Evolutionary conservation across 2,797 vertebrate genomes (phyloP), one percentile per base, ranked within the genome.

Genomic region (Liparis tanakae): DNA sequence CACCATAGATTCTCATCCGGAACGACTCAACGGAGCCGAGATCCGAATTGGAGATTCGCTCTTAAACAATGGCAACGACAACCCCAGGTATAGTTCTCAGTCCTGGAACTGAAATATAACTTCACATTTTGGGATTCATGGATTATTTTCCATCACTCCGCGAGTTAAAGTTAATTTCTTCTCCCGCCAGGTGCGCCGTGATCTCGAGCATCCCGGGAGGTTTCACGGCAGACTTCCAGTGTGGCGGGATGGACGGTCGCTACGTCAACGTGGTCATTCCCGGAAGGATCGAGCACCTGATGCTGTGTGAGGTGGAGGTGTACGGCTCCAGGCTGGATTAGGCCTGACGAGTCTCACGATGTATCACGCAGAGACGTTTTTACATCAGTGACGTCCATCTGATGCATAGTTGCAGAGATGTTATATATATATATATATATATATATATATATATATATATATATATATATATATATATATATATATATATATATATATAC

Each of bases 261-360:
- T 93, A 86, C 4, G 7, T 92, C 6, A 92, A 78, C 76, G 54
- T 91, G 2, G 48, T 87, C 7, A 17, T 86, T 13, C 87, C 88
- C 7, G 78, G 66, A 12, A 76, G 5, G 63, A 8, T 0, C 0
- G 18, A 39, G 0, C 1, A 50, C 6, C 50, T 91, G 13, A 0
- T 0, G 2, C 59, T 92, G 9, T 87, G 79, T 69, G 91, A 92
- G 70, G 84, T 91, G 54, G 86, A 92, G 65, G 89, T 90, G 30
- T 81, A 85, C 0, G 90, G 76, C 44, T 86, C 81, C 33, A 69
- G 43, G 10, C 74, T 90, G 37, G 85, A 87, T 57, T 87, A 81
- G 20, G 2, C 25, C 25, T 30, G 25, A 30, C 2, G 25, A 30
- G 25, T 30, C 25, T 30, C 25, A 30, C 25, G 25, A 30, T 30